Evolutionary conservation across 2,888 invertebrate species (phyloP).

Genomic region (Caenorhabditis virilis): DNA sequence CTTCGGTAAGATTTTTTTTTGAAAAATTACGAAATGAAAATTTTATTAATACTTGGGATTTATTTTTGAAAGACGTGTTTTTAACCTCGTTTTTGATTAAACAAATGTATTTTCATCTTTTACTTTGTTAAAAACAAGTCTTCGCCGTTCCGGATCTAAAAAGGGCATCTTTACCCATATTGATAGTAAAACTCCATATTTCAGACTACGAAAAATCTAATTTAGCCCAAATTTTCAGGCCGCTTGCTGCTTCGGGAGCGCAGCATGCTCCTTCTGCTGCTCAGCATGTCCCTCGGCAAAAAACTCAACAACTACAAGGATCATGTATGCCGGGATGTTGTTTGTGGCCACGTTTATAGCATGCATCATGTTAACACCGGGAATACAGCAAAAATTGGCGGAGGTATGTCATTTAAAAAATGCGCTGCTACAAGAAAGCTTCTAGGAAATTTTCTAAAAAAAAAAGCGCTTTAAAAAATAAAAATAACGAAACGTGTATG

Average conservation of each 20-base stretch:
- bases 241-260: conserved; percentile 94
- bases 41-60: no score
- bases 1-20: conserved; percentile 15
- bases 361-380: conserved; percentile 87
- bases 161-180: no score
- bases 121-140: no score
- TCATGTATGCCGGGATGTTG: conserved; percentile 90
- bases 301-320: conserved; percentile 91
- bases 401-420: conserved; percentile 75
- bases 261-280: conserved; percentile 95
- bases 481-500: not conserved
- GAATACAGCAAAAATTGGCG: conserved; percentile 81
- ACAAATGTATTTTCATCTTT: no score
- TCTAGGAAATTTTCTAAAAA: not conserved
- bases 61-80: no score
- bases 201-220: no score
- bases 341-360: conserved; percentile 86
- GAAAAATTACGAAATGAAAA: not conserved
- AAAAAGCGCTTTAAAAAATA: conserved; percentile 1
- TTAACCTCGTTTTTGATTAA: no score
- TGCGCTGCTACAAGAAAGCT: no score
- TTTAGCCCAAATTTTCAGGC: conserved; percentile 76
- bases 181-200: no score
- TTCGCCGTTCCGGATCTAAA: no score
- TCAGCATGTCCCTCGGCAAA: conserved; percentile 92